Evolutionary conservation across 2,113 vertebrate species (phyloP).

Genomic region (Leptobrachium leishanense): DNA sequence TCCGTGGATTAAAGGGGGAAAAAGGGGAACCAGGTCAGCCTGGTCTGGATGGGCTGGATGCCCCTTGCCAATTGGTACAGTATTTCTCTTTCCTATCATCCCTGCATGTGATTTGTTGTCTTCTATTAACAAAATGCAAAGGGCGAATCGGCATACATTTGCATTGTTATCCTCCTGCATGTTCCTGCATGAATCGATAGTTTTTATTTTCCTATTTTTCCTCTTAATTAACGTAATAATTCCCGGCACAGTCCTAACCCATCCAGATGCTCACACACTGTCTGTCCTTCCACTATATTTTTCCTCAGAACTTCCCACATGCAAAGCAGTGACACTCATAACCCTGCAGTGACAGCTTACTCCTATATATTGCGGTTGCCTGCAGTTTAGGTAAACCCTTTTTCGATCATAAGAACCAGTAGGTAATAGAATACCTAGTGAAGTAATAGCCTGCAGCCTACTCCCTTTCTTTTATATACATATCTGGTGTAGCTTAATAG

Average conservation of each 20-base stretch:
- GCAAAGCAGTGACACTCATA: constrained; percentile 23
- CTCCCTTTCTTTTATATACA: constrained; percentile 59
- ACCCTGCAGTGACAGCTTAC: constrained; percentile 30
- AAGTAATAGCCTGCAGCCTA: constrained; percentile 69
- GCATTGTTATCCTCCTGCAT: constrained; percentile 56
- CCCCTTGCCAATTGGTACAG: constrained; percentile 99
- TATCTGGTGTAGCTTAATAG: constrained; percentile 62
- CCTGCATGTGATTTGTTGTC: constrained; percentile 83
- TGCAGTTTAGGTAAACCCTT: constrained; percentile 25
- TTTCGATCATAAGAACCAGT: constrained; percentile 4
- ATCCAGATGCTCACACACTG: constrained; percentile 3
- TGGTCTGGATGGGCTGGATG: constrained; percentile 99
- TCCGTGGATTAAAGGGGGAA: constrained; percentile 99
- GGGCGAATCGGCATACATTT: constrained; percentile 61
- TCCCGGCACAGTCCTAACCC: constrained; percentile 8
- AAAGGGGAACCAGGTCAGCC: constrained; percentile 99
- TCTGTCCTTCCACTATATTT: constrained; percentile 42
- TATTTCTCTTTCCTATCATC: constrained; percentile 93
- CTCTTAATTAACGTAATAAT: constrained; percentile 31
- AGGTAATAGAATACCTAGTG: constrained; percentile 32
- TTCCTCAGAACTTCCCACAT: constrained; percentile 37
- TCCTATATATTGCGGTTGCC: constrained; percentile 4
- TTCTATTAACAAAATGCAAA: constrained; percentile 63
- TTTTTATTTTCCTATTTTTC: constrained; percentile 44
- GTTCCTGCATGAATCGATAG: constrained; percentile 70